These are phyloP conservation scores for Ammospiza nelsoni DNA, from an alignment of 2,113 vertebrate genomes.

Conservation along the genomic window DNA sequence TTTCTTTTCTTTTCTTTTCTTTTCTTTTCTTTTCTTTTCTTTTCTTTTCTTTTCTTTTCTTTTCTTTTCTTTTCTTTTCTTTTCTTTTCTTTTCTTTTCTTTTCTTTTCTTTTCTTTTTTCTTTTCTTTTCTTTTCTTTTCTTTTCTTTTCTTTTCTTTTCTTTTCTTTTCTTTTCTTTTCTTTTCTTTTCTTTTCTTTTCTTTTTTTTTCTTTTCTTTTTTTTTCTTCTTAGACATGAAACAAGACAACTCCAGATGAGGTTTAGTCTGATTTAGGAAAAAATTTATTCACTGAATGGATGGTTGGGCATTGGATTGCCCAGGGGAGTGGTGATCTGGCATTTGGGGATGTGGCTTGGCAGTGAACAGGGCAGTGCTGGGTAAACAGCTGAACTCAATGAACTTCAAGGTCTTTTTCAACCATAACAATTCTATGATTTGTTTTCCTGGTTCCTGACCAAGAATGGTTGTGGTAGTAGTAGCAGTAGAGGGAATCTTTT, in stretches of 20 bases:
- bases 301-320: background rate
- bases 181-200: no score
- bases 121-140: no score
- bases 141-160: no score
- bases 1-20: no score
- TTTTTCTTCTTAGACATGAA: background rate
- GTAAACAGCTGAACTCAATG: background rate
- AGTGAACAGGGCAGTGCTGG: fast-evolving
- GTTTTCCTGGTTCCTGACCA: background rate
- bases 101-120: no score
- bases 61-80: no score
- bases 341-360: background rate
- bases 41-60: no score
- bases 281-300: background rate
- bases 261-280: background rate
- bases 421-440: fast-evolving
- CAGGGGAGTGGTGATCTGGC: background rate
- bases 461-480: no score
- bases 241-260: background rate
- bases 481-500: background rate
- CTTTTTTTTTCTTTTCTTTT: no score
- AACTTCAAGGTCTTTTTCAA: background rate
- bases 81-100: no score
- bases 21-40: no score
- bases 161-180: no score